Conservation (phyloP, 2,888 invertebrate genomes). For the Leucophenga maculata region DNA sequence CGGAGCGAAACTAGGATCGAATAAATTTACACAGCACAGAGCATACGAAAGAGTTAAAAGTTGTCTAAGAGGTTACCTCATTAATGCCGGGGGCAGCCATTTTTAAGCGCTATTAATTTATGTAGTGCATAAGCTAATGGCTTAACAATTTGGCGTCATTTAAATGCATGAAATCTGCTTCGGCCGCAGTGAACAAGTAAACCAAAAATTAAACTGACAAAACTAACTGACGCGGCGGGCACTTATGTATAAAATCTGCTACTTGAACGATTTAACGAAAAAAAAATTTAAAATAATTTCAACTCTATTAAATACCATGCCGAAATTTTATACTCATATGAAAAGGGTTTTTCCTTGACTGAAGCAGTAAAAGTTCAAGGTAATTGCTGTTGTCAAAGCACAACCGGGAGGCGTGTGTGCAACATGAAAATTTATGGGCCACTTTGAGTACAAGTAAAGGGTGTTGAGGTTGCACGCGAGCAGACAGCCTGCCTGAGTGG, state of each 20-base stretch:
- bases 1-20: no score
- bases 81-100: constrained; percentile 29
- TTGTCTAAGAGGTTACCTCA: no score
- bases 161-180: constrained; percentile 35
- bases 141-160: constrained; percentile 60
- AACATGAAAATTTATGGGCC: constrained; percentile 62
- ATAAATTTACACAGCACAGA: constrained; percentile 4
- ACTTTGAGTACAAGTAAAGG: constrained; percentile 63
- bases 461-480: constrained; percentile 65
- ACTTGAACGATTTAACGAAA: background rate
- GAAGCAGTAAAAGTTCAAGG: constrained; percentile 56
- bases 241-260: background rate
- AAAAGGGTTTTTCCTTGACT: constrained; percentile 10
- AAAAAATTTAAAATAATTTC: background rate
- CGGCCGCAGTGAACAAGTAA: constrained; percentile 13
- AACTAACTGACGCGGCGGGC: constrained; percentile 10
- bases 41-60: constrained; percentile 33
- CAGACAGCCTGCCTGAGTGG: constrained; percentile 16
- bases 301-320: background rate
- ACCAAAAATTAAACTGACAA: constrained; percentile 60
- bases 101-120: constrained; percentile 23
- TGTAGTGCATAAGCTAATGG: constrained; percentile 57
- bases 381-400: constrained; percentile 65
- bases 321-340: constrained; percentile 5
- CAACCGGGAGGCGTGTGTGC: constrained; percentile 55